phyloP scores from a whole-genome alignment of 2,797 vertebrate genomes.

The Sebastiscus albofasciatus region DNA sequence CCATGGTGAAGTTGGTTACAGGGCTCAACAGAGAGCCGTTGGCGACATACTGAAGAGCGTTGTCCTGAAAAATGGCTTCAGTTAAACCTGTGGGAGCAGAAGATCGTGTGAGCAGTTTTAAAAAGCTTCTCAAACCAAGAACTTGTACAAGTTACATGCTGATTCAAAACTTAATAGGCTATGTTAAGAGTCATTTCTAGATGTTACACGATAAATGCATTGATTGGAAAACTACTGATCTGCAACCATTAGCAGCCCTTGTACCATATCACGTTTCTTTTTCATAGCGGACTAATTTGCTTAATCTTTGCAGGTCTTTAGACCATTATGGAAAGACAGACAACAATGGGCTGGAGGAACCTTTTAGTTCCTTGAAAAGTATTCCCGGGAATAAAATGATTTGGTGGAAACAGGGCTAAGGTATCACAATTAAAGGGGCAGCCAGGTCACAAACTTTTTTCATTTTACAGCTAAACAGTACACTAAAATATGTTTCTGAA shows the following conservation, averaged over 20 bases:
- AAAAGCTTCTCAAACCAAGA: neutral
- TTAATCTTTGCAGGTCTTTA: neutral
- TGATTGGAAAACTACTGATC: too few relatives aligned
- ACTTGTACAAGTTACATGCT: too few relatives aligned
- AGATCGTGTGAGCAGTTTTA: neutral
- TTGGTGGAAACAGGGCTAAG: too few relatives aligned
- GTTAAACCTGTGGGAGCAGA: slow-evolving; percentile 84
- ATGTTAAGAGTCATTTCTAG: too few relatives aligned
- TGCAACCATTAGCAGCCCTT: too few relatives aligned
- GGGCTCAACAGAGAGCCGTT: slow-evolving; percentile 75
- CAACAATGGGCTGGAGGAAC: neutral
- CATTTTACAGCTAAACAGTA: too few relatives aligned
- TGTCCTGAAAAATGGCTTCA: slow-evolving; percentile 87
- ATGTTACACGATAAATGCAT: too few relatives aligned
- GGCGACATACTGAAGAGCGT: slow-evolving; percentile 81
- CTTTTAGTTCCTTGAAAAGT: neutral
- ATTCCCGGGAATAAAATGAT: neutral
- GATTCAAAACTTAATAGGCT: too few relatives aligned
- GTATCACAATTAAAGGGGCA: too few relatives aligned
- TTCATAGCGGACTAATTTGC: neutral
- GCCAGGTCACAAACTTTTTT: too few relatives aligned
- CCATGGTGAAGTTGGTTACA: slow-evolving; percentile 84
- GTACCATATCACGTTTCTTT: neutral
- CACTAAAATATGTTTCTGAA: too few relatives aligned
- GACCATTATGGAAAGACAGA: neutral